Conservation (phyloP, 2,888 invertebrate genomes). For the Eristalis arbustorum region DNA sequence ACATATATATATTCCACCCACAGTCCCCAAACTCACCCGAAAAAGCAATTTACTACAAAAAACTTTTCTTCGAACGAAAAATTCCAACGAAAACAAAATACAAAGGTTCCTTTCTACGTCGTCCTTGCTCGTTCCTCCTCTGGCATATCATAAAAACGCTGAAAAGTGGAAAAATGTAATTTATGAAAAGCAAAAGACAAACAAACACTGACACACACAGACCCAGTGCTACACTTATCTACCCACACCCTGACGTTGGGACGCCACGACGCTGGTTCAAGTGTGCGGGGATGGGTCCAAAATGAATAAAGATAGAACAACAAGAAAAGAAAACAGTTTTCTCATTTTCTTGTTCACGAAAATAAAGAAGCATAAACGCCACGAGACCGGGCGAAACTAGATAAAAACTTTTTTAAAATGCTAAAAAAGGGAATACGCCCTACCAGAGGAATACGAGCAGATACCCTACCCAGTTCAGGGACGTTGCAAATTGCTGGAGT, state of each 20-base stretch:
- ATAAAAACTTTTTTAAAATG: slow-evolving; percentile 69
- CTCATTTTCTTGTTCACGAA: slow-evolving; percentile 38
- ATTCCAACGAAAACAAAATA: slow-evolving; percentile 15
- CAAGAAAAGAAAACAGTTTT: slow-evolving; percentile 47
- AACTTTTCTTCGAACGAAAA: slow-evolving; percentile 42
- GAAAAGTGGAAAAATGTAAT: slow-evolving; percentile 70
- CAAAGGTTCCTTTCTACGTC: slow-evolving; percentile 8
- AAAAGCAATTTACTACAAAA: slow-evolving; percentile 64
- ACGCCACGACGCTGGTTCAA: background rate
- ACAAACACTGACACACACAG: slow-evolving; percentile 33
- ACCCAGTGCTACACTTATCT: slow-evolving; percentile 21
- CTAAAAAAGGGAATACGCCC: slow-evolving; percentile 52
- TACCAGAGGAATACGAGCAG: slow-evolving; percentile 14
- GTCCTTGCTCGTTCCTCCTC: slow-evolving; percentile 20
- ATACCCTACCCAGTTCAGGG: slow-evolving; percentile 1
- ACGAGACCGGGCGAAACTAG: slow-evolving; percentile 63
- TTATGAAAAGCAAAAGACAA: slow-evolving; percentile 70
- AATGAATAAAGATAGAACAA: slow-evolving; percentile 9
- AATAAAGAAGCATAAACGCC: slow-evolving; percentile 64
- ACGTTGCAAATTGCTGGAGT: background rate
- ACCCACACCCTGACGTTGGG: background rate
- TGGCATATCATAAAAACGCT: slow-evolving; percentile 65
- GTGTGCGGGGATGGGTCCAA: background rate
- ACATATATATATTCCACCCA: slow-evolving; percentile 1
- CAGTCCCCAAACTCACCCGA: background rate